Base-by-base conservation (phyloP, 2,888 invertebrate species). In the Girardia tigrina region DNA sequence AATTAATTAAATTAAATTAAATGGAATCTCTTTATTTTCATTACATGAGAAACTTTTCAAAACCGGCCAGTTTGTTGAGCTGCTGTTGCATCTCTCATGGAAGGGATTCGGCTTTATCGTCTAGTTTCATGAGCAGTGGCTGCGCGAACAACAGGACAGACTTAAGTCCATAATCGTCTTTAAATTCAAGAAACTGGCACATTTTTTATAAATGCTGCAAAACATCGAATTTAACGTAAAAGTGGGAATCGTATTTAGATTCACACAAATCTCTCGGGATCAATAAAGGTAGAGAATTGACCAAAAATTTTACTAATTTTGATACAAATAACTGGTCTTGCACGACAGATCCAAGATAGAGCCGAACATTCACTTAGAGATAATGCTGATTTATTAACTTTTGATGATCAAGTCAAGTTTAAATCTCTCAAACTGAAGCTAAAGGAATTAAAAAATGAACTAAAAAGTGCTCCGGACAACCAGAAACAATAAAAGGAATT, bases 1-100 rank as follows among this genome's bases (percentile, higher is more conserved):
- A n/a, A n/a, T n/a, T n/a, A n/a, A n/a, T n/a, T n/a, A n/a, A n/a
- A n/a, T n/a, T n/a, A n/a, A n/a, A n/a, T n/a, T n/a, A n/a, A n/a
- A n/a, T 56, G 56, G 56, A 56, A 56, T 56, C 56, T 4, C n/a
- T 56, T 56, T 56, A 56, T 56, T 56, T n/a, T 16, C n/a, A n/a
- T 36, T 8, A 56, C 56, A 56, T 56, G n/a, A 12, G 56, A 56
- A 12, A 56, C 56, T 56, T 56, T 56, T 56, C 56, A 56, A 56
- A 56, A n/a, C 56, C 56, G n/a, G 56, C n/a, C 56, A 56, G 23
- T 56, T 56, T 56, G 23, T n/a, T 20, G 6, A 56, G 23, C 4
- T 20, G n/a, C 23, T n/a, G 4, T 56, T 56, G 56, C 56, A 56
- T 56, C n/a, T 56, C 56, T 12, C 56, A 23, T 20, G 56, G 56